phyloP scores from a whole-genome alignment of 2,888 invertebrate species.

The Microctonus aethiopoides region DNA sequence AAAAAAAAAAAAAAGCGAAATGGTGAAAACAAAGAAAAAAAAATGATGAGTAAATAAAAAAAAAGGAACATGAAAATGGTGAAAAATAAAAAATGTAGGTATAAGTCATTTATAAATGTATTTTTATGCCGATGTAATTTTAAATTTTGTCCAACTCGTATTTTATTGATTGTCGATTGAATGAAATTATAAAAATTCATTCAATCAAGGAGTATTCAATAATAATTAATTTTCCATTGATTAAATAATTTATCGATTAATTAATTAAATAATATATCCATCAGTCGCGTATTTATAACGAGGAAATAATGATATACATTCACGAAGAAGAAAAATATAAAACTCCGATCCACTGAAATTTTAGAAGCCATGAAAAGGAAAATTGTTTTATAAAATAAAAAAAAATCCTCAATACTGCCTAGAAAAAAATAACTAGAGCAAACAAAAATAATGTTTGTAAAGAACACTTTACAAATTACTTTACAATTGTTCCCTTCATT shows the following conservation, averaged over 20 bases:
- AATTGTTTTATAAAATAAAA: background rate
- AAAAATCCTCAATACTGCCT: background rate
- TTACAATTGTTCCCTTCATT: too few species aligned
- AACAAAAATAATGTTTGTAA: too few species aligned
- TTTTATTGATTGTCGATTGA: background rate
- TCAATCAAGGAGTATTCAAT: background rate
- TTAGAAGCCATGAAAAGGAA: background rate
- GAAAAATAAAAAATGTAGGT: conserved; percentile 25
- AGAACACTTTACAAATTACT: too few species aligned
- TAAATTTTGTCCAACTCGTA: conserved; percentile 31
- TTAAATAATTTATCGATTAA: background rate
- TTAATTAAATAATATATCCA: too few species aligned
- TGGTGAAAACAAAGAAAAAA: background rate
- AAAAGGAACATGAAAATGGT: conserved; percentile 8
- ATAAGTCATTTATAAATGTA: conserved; percentile 39
- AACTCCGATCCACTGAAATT: background rate
- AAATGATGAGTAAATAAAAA: conserved; percentile 13
- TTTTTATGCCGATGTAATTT: conserved; percentile 42
- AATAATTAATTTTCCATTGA: background rate
- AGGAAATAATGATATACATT: background rate
- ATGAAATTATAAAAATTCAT: background rate
- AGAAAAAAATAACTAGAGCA: background rate
- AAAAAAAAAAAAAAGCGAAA: conserved; percentile 9
- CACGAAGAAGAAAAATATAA: background rate
- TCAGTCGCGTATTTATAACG: background rate